Percentiles rank a stretch among this genome's conserved stretches.
These are phyloP conservation scores for Campaea margaritaria DNA, from an alignment of 2,888 invertebrate genomes.

Conservation along the genomic window DNA sequence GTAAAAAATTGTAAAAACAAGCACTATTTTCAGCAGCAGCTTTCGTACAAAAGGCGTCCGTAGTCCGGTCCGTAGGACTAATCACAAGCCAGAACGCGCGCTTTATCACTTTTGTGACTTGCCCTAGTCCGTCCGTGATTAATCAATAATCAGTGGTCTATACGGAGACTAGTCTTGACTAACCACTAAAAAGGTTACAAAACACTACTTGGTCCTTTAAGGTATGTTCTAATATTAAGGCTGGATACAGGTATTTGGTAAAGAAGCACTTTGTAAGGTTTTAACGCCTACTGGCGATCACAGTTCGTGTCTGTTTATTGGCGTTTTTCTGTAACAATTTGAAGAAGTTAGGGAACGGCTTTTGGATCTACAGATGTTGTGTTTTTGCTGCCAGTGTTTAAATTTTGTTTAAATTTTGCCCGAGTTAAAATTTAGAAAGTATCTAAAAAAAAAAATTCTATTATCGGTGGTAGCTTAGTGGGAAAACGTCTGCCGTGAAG, in stretches of 20 bases:
- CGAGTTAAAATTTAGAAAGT: not conserved
- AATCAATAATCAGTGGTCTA: constrained; percentile 2
- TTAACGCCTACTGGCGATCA: constrained; percentile 80
- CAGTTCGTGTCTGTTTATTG: constrained; percentile 51
- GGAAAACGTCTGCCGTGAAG: too few relatives aligned
- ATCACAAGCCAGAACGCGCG: constrained; percentile 54
- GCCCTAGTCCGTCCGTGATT: not conserved
- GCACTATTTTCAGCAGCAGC: constrained; percentile 43
- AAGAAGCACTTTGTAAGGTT: constrained; percentile 70
- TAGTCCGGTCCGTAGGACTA: constrained; percentile 40
- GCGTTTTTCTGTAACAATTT: constrained; percentile 20
- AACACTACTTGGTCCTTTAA: constrained; percentile 80
- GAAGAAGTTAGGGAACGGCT: constrained; percentile 13
- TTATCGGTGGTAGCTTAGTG: too few relatives aligned
- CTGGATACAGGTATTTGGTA: constrained; percentile 71
- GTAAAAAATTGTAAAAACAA: constrained; percentile 40
- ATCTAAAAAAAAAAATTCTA: too few relatives aligned
- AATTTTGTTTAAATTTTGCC: not conserved
- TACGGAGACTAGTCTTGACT: not conserved
- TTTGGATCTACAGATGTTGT: constrained; percentile 19
- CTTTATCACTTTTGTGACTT: not conserved
- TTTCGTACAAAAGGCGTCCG: constrained; percentile 69
- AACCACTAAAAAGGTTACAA: constrained; percentile 65
- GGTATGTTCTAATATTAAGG: constrained; percentile 68
- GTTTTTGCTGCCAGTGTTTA: constrained; percentile 24